Conservation (phyloP, 2,797 vertebrate species). For the Discoglossus pictus region DNA sequence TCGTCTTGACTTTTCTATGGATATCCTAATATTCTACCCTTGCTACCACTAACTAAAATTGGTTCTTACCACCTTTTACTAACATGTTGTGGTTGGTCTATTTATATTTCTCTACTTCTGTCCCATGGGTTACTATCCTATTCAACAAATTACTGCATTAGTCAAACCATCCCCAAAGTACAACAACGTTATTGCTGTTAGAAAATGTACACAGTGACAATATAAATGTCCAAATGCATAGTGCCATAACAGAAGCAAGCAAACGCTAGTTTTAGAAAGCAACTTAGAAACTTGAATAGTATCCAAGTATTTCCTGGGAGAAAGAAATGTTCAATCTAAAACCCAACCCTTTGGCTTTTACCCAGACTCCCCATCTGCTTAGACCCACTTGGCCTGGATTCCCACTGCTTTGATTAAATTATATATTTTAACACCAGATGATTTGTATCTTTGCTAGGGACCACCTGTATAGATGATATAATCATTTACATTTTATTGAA, state of each 20-base stretch:
- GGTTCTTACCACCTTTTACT: too few species aligned
- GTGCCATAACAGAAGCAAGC: conserved; percentile 42
- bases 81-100: too few species aligned
- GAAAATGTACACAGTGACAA: conserved; percentile 1
- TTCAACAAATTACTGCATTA: too few species aligned
- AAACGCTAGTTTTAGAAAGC: conserved; percentile 50
- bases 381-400: not conserved
- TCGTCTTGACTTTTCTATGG: too few species aligned
- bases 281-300: conserved; percentile 52
- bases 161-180: too few species aligned
- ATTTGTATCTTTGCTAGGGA: conserved; percentile 34
- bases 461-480: conserved; percentile 46
- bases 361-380: conserved; percentile 41
- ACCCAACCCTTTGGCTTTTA: conserved; percentile 50
- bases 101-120: too few species aligned
- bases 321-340: conserved; percentile 53
- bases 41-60: too few species aligned
- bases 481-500: conserved; percentile 2
- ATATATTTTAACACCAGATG: conserved; percentile 46
- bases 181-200: too few species aligned
- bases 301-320: conserved; percentile 55
- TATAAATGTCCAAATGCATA: not conserved
- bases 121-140: too few species aligned
- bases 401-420: conserved; percentile 28
- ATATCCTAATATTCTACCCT: too few species aligned